Evolutionary conservation across 2,888 invertebrate genomes (phyloP), one percentile per base, ranked within the genome.

Genomic region (Melieria picta): DNA sequence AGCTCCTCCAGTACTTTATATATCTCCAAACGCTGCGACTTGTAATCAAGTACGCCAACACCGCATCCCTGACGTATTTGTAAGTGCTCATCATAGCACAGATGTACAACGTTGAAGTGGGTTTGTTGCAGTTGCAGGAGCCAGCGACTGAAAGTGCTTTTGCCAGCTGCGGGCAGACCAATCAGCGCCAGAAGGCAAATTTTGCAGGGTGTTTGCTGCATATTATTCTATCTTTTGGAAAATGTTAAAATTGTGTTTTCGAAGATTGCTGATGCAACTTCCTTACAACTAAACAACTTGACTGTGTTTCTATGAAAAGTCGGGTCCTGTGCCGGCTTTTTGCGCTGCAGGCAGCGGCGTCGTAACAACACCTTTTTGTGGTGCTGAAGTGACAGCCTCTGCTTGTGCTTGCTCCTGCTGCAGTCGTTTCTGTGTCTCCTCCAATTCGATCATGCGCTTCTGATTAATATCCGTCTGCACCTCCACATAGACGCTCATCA

Each of bases 401-500:
- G 75, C 13, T 72, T 73, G 10, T 55, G 74, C 13, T 71, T 57
- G 56, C 16, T 76, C 74, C 61, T 77, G 77, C 43, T 79, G 78
- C 62, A 76, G 71, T 72, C 77, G 77, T 65, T 77, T 81, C 65
- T 77, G 81, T 64, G 74, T 78, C 55, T 80, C 78, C 76, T 87
- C 86, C 5, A 83, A 62, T 71, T 87, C 87, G 48, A 81, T 74
- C 74, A 84, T 72, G 11, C 87, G 85, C 43, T 81, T 81, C 4
- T 78, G 76, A 74, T 87, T 87, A 5, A 87, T 84, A 13, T 79
- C 82, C 4, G 84, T 82, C 77, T 87, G 87, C 43, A 85, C 84
- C 71, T 87, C 86, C 43, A 87, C 86, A 68, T 87, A 87, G 9
- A 83, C 81, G 58, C 78, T 82, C 86, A 87, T 86, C 81, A 87